Conservation (phyloP, 2,888 invertebrate genomes). For the Masnerella sp. region DNA sequence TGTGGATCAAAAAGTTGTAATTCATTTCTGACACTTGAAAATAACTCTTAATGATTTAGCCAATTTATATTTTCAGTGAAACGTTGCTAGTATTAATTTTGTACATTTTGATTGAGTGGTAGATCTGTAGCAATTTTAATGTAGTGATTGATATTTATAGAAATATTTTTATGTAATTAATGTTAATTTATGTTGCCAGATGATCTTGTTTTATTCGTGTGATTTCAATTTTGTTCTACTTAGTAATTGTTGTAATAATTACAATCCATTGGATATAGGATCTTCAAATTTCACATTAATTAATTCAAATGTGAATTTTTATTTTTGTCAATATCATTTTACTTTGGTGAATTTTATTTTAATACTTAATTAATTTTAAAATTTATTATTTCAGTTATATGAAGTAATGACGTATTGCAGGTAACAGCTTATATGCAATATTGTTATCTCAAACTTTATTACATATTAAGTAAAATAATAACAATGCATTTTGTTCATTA, state of each 20-base stretch:
- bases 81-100: constrained; percentile 26
- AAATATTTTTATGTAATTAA: constrained; percentile 13
- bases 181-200: constrained; percentile 10
- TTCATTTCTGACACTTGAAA: constrained; percentile 1
- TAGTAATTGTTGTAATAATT: too few relatives aligned
- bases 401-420: too few relatives aligned
- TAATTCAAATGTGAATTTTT: too few relatives aligned
- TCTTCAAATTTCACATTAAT: too few relatives aligned
- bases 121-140: constrained; percentile 16
- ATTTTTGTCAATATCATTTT: too few relatives aligned
- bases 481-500: neutral
- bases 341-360: too few relatives aligned
- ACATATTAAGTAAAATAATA: too few relatives aligned
- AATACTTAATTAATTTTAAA: too few relatives aligned
- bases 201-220: constrained; percentile 8
- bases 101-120: constrained; percentile 35
- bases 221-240: too few relatives aligned
- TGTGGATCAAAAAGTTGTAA: neutral
- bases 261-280: too few relatives aligned
- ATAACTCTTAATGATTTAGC: constrained; percentile 5
- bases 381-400: too few relatives aligned
- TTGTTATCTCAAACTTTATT: too few relatives aligned
- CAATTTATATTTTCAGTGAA: neutral
- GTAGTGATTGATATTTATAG: constrained; percentile 17
- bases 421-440: neutral